Evolutionary conservation across 2,797 vertebrate genomes (phyloP).

Genomic region (Naso thynnoides): DNA sequence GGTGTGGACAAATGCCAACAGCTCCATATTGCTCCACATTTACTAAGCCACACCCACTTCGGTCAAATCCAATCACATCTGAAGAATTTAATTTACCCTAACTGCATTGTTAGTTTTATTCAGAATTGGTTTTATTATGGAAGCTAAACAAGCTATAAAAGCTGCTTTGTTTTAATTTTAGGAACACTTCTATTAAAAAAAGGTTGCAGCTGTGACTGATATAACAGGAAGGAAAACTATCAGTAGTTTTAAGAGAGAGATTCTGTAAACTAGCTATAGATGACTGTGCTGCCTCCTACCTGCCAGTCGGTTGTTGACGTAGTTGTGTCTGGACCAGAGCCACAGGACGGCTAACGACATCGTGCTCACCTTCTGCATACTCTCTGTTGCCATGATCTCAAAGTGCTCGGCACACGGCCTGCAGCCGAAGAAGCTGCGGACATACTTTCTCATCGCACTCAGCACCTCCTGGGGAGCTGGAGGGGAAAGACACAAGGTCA

Average conservation of each 20-base stretch:
- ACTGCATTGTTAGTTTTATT: not conserved
- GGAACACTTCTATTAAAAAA: not conserved
- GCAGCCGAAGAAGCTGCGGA: constrained; percentile 92
- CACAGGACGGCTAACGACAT: constrained; percentile 82
- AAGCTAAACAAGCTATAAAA: not conserved
- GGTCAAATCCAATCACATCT: not conserved
- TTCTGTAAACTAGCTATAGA: not conserved
- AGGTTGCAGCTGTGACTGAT: not conserved
- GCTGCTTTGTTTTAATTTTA: not conserved
- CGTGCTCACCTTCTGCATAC: constrained; percentile 77
- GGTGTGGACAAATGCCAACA: not conserved
- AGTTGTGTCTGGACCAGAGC: constrained; percentile 94
- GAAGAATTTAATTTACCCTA: not conserved
- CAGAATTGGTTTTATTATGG: too few relatives aligned
- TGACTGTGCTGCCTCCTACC: constrained; percentile 75
- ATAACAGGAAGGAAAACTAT: not conserved
- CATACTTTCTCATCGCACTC: constrained; percentile 86
- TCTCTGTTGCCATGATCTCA: constrained; percentile 88
- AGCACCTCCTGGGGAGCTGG: constrained; percentile 89
- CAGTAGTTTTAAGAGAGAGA: too few relatives aligned
- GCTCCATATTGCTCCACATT: not conserved
- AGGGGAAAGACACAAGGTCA: constrained; percentile 10
- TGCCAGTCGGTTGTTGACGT: constrained; percentile 91
- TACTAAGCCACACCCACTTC: not conserved
- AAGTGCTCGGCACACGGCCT: constrained; percentile 90